phyloP scores from a whole-genome alignment of 2,113 vertebrate genomes.

The Boleophthalmus pectinirostris region DNA sequence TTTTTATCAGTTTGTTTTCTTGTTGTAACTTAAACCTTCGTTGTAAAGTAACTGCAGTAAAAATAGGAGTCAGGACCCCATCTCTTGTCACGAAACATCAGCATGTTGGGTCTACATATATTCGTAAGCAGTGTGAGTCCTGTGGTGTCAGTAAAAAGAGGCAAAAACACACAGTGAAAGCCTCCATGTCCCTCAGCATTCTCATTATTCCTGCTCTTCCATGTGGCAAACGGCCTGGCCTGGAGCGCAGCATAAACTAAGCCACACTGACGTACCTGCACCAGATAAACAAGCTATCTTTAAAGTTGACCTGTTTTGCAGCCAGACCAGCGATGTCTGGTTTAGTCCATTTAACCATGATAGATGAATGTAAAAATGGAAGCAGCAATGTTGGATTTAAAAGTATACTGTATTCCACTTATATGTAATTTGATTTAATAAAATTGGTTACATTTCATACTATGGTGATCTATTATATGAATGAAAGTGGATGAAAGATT shows the following conservation, averaged over 20 bases:
- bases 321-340: background rate
- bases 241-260: slow-evolving; percentile 31
- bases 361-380: background rate
- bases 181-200: slow-evolving; percentile 18
- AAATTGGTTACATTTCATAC: background rate
- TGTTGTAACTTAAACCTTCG: too few relatives aligned
- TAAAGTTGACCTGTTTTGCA: slow-evolving; percentile 1
- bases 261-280: slow-evolving; percentile 11
- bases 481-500: background rate
- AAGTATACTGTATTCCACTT: background rate
- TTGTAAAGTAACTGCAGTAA: too few relatives aligned
- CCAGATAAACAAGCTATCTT: slow-evolving; percentile 10
- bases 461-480: background rate
- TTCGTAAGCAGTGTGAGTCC: background rate
- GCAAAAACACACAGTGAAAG: slow-evolving; percentile 16
- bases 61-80: background rate
- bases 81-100: background rate
- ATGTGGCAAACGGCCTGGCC: slow-evolving; percentile 21
- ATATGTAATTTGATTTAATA: background rate
- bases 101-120: background rate
- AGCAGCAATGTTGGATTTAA: background rate
- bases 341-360: background rate
- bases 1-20: too few relatives aligned
- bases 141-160: slow-evolving; percentile 2
- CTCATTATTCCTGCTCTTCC: slow-evolving; percentile 46